These are phyloP conservation scores for Ceramica pisi DNA, from an alignment of 2,888 invertebrate species.

Conservation along the genomic window DNA sequence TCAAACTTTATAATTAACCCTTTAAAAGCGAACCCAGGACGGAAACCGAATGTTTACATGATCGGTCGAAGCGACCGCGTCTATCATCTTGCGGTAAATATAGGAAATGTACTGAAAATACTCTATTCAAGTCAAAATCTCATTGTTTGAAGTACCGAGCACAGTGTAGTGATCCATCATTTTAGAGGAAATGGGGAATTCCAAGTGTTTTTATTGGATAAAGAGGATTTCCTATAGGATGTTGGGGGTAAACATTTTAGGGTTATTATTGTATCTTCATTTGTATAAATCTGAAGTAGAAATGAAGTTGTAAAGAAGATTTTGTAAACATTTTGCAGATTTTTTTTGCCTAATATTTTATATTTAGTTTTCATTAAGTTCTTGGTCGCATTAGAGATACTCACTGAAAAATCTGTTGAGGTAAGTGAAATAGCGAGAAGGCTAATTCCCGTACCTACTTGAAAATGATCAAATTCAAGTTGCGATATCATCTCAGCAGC, in stretches of 20 bases:
- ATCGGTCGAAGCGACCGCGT: slow-evolving; percentile 43
- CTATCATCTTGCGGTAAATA: slow-evolving; percentile 52
- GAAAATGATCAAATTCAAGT: too few species aligned
- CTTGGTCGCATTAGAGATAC: too few species aligned
- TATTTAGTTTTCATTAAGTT: too few species aligned
- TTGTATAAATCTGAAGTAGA: neutral
- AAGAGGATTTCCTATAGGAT: slow-evolving; percentile 43
- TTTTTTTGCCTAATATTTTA: too few species aligned
- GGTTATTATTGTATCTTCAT: neutral
- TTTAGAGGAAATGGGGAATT: slow-evolving; percentile 45
- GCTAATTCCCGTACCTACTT: too few species aligned
- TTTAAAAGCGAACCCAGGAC: slow-evolving; percentile 39
- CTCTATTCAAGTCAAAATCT: slow-evolving; percentile 40
- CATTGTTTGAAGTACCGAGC: slow-evolving; percentile 50
- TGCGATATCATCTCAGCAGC: too few species aligned
- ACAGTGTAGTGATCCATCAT: slow-evolving; percentile 40
- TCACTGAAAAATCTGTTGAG: too few species aligned
- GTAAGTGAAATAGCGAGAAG: too few species aligned
- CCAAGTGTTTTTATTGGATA: slow-evolving; percentile 23
- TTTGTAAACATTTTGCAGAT: neutral
- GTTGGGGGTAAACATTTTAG: slow-evolving; percentile 34
- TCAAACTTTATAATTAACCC: slow-evolving; percentile 58
- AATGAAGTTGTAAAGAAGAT: neutral
- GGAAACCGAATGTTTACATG: slow-evolving; percentile 59
- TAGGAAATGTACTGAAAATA: slow-evolving; percentile 59